Evolutionary conservation across 2,888 invertebrate species (phyloP), one percentile per base, ranked within the genome.

Genomic region (Drosophila meridionalis): DNA sequence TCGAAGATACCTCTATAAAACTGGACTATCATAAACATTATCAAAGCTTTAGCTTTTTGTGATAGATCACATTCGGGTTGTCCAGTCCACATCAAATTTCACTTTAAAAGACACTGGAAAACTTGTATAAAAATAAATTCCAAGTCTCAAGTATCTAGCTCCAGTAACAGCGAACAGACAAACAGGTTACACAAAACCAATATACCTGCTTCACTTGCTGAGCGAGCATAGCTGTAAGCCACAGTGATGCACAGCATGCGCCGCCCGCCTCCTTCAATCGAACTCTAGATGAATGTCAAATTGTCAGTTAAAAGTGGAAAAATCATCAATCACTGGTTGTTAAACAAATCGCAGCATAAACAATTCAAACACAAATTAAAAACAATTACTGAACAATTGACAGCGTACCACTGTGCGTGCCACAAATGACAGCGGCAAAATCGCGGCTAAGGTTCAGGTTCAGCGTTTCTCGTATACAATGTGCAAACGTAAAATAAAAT

Each of bases 371-470:
- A 26, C 43, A 7, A n/a, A 12, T 11, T 30, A 6, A 28, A 40
- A 42, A 38, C 30, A 45, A 26, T 20, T 43, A 20, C 42, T 48
- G 36, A 36, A 52, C 28, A 40, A 56, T 57, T 6, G 56, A 4
- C 34, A n/a, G 64, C n/a, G 52, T 2, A 14, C 60, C 72, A 81
- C 57, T 69, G 75, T 69, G 60, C 67, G 36, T 20, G 53, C 36
- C 52, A 8, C 12, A 3, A n/a, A 55, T 48, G 28, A 32, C 47
- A n/a, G 36, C 36, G 4, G 42, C 20, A 4, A 60, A 71, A 62
- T 48, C 38, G 14, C 43, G 74, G 34, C 60, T 78, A 68, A 66
- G 60, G 75, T 72, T 80, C 60, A 78, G 69, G 68, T 69, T 80
- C 65, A 80, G 61, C 58, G 28, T 38, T 58, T 64, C 50, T 32